Evolutionary conservation across 2,113 vertebrate genomes (phyloP), one percentile per base, ranked within the genome.

Genomic region (Melanerpes formicivorus): DNA sequence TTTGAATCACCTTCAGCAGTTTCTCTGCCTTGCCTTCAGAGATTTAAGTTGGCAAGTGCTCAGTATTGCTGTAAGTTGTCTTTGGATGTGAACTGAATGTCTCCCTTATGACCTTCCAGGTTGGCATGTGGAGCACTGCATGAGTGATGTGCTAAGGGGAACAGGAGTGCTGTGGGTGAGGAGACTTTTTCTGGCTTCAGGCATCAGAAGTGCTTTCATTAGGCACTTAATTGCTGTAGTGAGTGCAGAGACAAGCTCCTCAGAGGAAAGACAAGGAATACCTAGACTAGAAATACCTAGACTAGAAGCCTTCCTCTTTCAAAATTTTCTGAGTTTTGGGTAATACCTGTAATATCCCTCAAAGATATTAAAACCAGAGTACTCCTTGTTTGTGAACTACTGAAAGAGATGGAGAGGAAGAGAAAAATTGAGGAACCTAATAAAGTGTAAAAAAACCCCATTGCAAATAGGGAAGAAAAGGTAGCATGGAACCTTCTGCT

Each of bases 111-210:
- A 88, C 83, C 74, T 78, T 88, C 77, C 70, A 50, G n/a, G 55
- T 0, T 75, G 91, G 84, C 2, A 0, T 4, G 18, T 0, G 5
- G n/a, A 73, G 34, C 0, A 1, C 50, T n/a, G 48, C 0, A 0
- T 9, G 6, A 0, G 0, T 46, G 29, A 26, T 59, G 29, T 0
- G 0, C 64, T 32, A 8, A 27, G 21, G 60, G 69, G 70, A 88
- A 1, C 44, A 22, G 70, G 32, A 87, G 27, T 0, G 7, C 18
- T 37, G 52, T 34, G 60, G 44, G 62, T 2, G 1, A 15, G 32
- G 18, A 74, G 79, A 37, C 15, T 93, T 91, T 95, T 76, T 71
- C 82, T 78, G 65, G 37, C 69, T 88, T 60, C 54, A 67, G 79
- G 56, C 87, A 30, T 4, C 4, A 8, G 59, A 80, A 76, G 1